Evolutionary conservation across 1,140 invertebrate genomes (phyloP), one percentile per base, ranked within the genome.

Genomic region (Papilio aristodemus): DNA sequence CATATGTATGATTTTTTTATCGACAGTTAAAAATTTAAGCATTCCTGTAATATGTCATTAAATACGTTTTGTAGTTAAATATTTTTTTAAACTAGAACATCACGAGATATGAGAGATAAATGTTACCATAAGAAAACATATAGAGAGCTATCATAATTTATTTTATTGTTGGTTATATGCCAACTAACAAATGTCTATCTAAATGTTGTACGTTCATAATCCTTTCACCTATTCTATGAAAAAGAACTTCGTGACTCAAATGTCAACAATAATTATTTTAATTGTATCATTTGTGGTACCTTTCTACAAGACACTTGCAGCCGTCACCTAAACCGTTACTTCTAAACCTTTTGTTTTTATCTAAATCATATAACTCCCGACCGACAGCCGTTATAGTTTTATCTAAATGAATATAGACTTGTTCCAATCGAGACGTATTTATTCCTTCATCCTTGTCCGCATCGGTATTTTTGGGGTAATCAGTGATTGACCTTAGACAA

Each of bases 321-420:
- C 43, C 7, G 4, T 39, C 39, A 17, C 19, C 36, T 13, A 8
- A 14, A 59, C 57, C n/a, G 57, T 36, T 59, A 59, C 11, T 7
- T 14, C 22, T 8, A 59, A 37, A 36, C n/a, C 27, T 32, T 59
- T 32, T 59, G 25, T 59, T 32, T 59, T 59, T 59, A 59, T 37
- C 57, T 59, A 37, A 36, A 32, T 59, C 27, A 36, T 57, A 27
- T 27, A 25, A 57, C 22, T 57, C 50, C 13, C 10, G 19, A 3
- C 0, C 50, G 43, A 19, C 14, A 46, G 17, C 50, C 50, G 50
- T n/a, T 27, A 25, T 10, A 2, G 3, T 41, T 11, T 36, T 37
- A 59, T 59, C 57, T 59, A 37, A 57, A 57, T 57, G 54, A 57
- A 57, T 57, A 57, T 57, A 57, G 19, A 50, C 13, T 50, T 41